phyloP scores from a whole-genome alignment of 2,797 vertebrate genomes.

The Nothura maculosa region DNA sequence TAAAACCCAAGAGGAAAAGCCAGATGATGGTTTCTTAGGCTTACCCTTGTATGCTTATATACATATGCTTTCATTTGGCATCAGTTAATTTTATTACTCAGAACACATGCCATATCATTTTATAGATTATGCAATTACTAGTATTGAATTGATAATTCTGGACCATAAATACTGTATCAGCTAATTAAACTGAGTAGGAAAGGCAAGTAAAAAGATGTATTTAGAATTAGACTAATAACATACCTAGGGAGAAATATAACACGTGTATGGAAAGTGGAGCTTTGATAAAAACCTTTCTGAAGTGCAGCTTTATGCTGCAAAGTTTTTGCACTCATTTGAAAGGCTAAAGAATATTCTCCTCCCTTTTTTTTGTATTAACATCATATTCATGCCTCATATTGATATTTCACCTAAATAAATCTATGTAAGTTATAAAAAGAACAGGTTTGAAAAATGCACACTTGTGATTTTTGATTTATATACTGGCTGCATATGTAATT shows the following conservation, averaged over 20 bases:
- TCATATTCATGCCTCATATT: background rate
- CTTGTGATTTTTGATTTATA: background rate
- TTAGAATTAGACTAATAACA: background rate
- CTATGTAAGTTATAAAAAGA: background rate
- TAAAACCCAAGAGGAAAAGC: background rate
- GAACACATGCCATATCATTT: conserved; percentile 36
- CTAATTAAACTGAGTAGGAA: conserved; percentile 44
- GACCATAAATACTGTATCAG: conserved; percentile 23
- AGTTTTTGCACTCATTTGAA: background rate
- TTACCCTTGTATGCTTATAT: background rate
- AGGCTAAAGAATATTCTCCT: background rate
- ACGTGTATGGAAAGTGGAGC: background rate
- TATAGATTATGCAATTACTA: conserved; percentile 43
- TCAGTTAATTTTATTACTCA: conserved; percentile 33
- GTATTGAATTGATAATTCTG: conserved; percentile 28
- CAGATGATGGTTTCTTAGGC: background rate
- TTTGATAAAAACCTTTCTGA: background rate
- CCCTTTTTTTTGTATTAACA: background rate
- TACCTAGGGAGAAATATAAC: background rate
- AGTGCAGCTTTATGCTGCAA: background rate
- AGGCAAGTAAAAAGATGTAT: background rate
- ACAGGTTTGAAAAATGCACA: background rate
- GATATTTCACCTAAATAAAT: background rate
- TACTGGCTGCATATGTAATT: background rate
- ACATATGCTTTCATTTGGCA: background rate